Evolutionary conservation across 2,888 invertebrate species (phyloP), one percentile per base, ranked within the genome.

Genomic region (Torymus texanus): DNA sequence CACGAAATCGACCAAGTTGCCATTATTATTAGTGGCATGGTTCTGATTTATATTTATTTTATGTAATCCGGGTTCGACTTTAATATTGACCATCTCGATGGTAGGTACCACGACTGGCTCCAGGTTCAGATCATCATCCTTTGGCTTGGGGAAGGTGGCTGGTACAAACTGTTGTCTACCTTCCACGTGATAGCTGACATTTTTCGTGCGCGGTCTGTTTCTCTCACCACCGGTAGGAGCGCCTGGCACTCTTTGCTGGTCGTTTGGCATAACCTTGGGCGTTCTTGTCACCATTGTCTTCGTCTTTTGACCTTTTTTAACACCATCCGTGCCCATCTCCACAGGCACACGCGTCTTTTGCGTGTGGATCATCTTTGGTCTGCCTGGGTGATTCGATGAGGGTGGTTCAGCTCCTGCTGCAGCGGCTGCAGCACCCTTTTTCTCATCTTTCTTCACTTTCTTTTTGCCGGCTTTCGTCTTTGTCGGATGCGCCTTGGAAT

Each of bases 341-440:
- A 92, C 91, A 0, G 92, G 90, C 2, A 92, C 91, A 55, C 92
- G 90, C 67, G 92, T 92, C 84, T 93, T 94, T 86, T 94, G 94
- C 0, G 95, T 95, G 87, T 95, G 95, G 84, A 95, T 95, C 95
- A 95, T 95, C 86, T 94, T 94, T 3, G 95, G 95, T 51, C 95
- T 85, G 12, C 89, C 91, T 0, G 93, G 91, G 10, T 92, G 91
- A 68, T 84, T 84, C 0, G 83, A 53, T 62, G 90, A 86, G 65
- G 87, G 85, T 13, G 88, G 88, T 78, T 89, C 87, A 81, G 77
- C 1, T 67, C 63, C 83, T 79, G 82, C 84, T 78, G 85, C 79
- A 8, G 16, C 55, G 1, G 53, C 56, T 14, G 29, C 14, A 85
- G 80, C 75, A 11, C 77, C 78, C 53, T 84, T 86, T 86, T 90